A percentile compares a stretch with the other conserved stretches of the same genome.
phyloP scores from a whole-genome alignment of 2,113 vertebrate species.

The Henicopernis longicauda region DNA sequence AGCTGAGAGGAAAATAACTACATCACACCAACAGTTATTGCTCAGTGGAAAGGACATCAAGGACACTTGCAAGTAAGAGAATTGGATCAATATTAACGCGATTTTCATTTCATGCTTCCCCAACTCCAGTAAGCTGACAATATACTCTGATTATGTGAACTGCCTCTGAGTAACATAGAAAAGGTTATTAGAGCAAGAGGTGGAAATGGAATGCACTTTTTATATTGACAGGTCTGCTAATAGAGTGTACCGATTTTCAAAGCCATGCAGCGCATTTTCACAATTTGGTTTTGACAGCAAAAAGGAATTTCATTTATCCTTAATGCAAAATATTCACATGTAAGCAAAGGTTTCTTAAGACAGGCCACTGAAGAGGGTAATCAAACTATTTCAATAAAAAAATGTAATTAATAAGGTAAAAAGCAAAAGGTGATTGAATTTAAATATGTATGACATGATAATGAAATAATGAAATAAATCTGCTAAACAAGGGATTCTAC shows the following conservation, averaged over 20 bases:
- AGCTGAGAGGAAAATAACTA: conserved; percentile 63
- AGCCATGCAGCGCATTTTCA: conserved; percentile 71
- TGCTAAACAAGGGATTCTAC: neutral
- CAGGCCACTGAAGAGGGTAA: conserved; percentile 15
- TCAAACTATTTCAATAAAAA: conserved; percentile 39
- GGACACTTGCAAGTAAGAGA: conserved; percentile 92
- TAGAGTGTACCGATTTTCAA: conserved; percentile 82
- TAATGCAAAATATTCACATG: conserved; percentile 69
- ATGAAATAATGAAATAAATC: conserved; percentile 46
- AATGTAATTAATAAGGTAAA: conserved; percentile 53
- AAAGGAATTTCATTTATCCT: conserved; percentile 69
- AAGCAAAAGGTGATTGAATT: conserved; percentile 47
- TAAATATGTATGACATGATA: conserved; percentile 28
- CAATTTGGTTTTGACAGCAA: conserved; percentile 70
- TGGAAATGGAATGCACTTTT: conserved; percentile 86
- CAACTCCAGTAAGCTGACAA: conserved; percentile 94
- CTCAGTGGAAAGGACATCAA: conserved; percentile 80
- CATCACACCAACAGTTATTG: conserved; percentile 73
- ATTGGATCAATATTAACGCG: conserved; percentile 96
- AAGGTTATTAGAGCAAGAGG: conserved; percentile 88
- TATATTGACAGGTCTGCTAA: conserved; percentile 92
- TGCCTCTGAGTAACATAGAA: conserved; percentile 80
- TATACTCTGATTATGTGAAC: conserved; percentile 85
- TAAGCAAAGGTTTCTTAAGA: conserved; percentile 59
- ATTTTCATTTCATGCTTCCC: conserved; percentile 99